Base-by-base conservation (phyloP, 2,797 vertebrate genomes). In the Argya squamiceps region DNA sequence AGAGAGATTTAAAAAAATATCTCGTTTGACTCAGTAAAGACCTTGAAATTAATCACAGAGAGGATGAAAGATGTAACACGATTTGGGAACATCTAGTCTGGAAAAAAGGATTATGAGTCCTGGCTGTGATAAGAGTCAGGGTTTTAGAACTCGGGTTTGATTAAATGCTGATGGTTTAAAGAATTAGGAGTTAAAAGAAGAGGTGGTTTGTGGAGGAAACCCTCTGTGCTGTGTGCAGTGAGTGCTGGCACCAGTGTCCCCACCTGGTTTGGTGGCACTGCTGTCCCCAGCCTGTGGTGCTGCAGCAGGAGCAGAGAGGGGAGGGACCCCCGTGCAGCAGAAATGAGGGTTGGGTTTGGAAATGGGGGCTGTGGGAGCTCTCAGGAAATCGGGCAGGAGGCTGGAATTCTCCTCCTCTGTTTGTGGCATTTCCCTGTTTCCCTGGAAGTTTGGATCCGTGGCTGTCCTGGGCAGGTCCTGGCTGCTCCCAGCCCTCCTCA, bases 11-110 rank as follows among this genome's bases (percentile, higher is more conserved):
- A 63, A 96, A 52, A 52, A 89, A 76, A 96, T 70, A 77, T 74
- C 95, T 71, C 89, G 93, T 97, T 97, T 97, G 93, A 97, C 96
- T 97, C 95, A 94, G 65, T 97, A 96, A 97, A 96, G 96, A 96
- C 95, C 96, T 98, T 98, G 95, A 97, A 97, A 98, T 97, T 97
- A 97, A 97, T 97, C 96, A 97, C 94, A 93, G 88, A 96, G 82
- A 97, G 96, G 97, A 98, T 97, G 96, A 98, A 98, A 98, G 97
- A 96, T 96, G 95, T 97, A 97, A 95, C 97, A 94, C 1, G 95
- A 98, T 97, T 98, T 98, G 95, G 91, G 96, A 97, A 93, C 96
- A 97, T 96, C 95, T 96, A 96, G 93, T 97, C 97, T 98, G 97
- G 97, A 98, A 98, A 98, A 98, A 97, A 56, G 97, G 98, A 98